Conservation (phyloP, 2,888 invertebrate genomes). For the Anorthoa munda region DNA sequence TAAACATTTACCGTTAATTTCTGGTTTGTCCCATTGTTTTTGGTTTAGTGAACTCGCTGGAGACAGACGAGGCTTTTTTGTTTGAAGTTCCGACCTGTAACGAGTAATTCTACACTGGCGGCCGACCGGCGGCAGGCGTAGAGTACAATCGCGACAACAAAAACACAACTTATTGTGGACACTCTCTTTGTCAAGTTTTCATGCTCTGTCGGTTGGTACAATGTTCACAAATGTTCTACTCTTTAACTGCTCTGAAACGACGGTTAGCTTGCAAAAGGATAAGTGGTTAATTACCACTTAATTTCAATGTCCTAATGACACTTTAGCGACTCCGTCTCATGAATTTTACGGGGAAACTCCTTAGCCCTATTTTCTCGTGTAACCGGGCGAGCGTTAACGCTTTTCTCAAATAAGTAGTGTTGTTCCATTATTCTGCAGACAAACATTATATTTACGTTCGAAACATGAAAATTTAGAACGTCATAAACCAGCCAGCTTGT, state of each 20-base stretch:
- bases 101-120: conserved; percentile 75
- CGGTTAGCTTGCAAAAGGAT: conserved; percentile 12
- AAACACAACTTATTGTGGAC: conserved; percentile 72
- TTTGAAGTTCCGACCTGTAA: conserved; percentile 73
- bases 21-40: conserved; percentile 77
- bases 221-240: conserved; percentile 64
- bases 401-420: conserved; percentile 33
- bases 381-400: conserved; percentile 7
- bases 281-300: conserved; percentile 40
- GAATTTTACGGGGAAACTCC: conserved; percentile 3
- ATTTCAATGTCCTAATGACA: conserved; percentile 38
- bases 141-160: conserved; percentile 69
- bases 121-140: conserved; percentile 55
- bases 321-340: conserved; percentile 10
- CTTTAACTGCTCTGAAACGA: conserved; percentile 47
- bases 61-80: conserved; percentile 70
- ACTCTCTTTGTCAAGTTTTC: conserved; percentile 77
- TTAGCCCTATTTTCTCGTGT: neutral
- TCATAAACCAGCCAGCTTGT: conserved; percentile 29
- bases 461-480: conserved; percentile 31
- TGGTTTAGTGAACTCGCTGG: conserved; percentile 78
- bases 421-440: conserved; percentile 8
- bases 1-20: conserved; percentile 71
- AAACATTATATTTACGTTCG: conserved; percentile 15
- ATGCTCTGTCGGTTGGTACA: conserved; percentile 76